Conservation (phyloP, 1,140 invertebrate genomes). For the Diuraphis noxia region DNA sequence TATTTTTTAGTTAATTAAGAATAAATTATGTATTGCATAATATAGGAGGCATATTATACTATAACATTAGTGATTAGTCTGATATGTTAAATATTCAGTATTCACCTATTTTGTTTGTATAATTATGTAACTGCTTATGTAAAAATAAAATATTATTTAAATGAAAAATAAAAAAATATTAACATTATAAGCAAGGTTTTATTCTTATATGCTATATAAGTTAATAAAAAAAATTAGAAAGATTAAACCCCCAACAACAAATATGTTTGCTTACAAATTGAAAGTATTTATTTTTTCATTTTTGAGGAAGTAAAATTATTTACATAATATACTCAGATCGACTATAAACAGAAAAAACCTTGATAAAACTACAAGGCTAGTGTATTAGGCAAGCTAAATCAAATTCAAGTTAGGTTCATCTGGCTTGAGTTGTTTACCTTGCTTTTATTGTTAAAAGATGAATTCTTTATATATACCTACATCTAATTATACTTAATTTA, state of each 20-base stretch:
- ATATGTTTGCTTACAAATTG: background rate
- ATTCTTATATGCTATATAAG: background rate
- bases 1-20: background rate
- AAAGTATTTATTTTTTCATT: background rate
- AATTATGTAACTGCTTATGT: background rate
- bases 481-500: background rate
- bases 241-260: background rate
- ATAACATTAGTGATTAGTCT: background rate
- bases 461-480: background rate
- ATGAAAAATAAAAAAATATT: background rate
- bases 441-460: slow-evolving; percentile 15
- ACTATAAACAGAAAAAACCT: slow-evolving; percentile 42
- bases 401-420: slow-evolving; percentile 28
- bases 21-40: background rate
- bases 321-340: background rate
- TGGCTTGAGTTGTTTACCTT: slow-evolving; percentile 39
- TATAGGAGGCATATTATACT: background rate
- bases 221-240: background rate
- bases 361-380: slow-evolving; percentile 39
- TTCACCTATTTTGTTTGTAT: background rate
- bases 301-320: background rate
- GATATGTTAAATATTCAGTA: too few species aligned
- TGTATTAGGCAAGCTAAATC: background rate
- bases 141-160: background rate
- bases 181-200: background rate